Evolutionary conservation across 2,797 vertebrate genomes (phyloP), one percentile per base, ranked within the genome.

Genomic region (Diceros bicornis): DNA sequence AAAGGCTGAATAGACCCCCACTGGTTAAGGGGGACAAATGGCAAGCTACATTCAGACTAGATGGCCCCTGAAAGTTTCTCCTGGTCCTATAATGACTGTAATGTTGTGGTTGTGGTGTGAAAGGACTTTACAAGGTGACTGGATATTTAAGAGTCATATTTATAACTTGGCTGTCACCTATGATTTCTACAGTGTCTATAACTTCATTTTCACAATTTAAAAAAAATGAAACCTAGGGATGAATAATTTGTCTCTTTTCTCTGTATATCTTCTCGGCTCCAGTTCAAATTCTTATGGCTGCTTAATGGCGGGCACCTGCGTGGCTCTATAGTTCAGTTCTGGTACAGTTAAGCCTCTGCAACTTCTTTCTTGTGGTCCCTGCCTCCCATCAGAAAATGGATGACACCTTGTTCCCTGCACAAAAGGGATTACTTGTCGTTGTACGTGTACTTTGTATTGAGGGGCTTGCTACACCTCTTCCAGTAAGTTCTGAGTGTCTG

Each of bases 121-220:
- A 57, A 89, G 89, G 81, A 29, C 71, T 69, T 85, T 29, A 69
- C 32, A 91, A 94, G 52, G 62, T 85, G 47, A 66, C 29, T 47
- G 37, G 74, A 34, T 81, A 72, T 79, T 84, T 92, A 50, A 50
- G 78, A 78, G 47, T 27, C 34, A 37, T 59, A 84, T 78, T 94
- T 83, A 61, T 83, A 97, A 94, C 12, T 4, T 14, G 2, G 41
- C 52, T 94, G 29, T 62, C 77, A 47, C 34, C 61, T 82, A 25
- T 6, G 37, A 93, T 71, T 79, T 96, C 81, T 59, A 27, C 0
- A 47, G 66, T 61, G 47, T 21, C 34, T 74, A 20, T 79, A 68
- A 71, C 64, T 88, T 95, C 96, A 25, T 79, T 86, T 93, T 71
- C 41, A 61, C 47, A 75, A 47, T 37, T 72, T 2, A 34, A 27